Evolutionary conservation across 2,797 vertebrate genomes (phyloP).

Genomic region (Fratercula arctica): DNA sequence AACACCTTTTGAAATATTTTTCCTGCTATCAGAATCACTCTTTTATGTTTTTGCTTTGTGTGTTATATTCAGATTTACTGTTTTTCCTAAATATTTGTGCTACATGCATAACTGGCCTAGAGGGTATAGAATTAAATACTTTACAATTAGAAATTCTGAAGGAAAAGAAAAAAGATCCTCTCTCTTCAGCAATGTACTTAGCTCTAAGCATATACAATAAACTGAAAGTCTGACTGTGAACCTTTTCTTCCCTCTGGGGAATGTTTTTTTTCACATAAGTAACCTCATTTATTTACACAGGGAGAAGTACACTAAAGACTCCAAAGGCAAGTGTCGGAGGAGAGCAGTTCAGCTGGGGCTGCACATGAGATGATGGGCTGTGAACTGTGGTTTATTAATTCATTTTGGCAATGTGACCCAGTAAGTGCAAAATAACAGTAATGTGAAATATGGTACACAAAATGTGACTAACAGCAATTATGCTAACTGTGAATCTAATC

Average conservation of each 20-base stretch:
- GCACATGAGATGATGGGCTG: background rate
- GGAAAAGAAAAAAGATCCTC: background rate
- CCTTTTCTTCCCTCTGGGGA: background rate
- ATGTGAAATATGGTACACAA: conserved; percentile 1
- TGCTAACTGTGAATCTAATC: background rate
- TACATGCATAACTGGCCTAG: background rate
- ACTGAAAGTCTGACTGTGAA: background rate
- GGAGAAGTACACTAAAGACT: background rate
- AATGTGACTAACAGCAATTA: background rate
- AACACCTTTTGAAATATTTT: background rate
- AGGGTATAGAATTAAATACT: background rate
- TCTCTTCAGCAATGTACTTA: background rate
- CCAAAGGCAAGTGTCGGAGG: background rate
- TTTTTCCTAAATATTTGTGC: background rate
- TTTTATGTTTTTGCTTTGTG: background rate
- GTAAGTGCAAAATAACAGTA: background rate
- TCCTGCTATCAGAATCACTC: background rate
- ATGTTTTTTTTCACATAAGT: background rate
- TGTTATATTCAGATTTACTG: background rate
- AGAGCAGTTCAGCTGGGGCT: background rate
- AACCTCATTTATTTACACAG: background rate
- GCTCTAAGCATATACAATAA: background rate
- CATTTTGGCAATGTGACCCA: conserved; percentile 6
- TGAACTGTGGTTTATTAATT: conserved; percentile 40
- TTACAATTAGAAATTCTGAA: background rate